phyloP scores from a whole-genome alignment of 2,888 invertebrate genomes.

The Tiliacea citrago region DNA sequence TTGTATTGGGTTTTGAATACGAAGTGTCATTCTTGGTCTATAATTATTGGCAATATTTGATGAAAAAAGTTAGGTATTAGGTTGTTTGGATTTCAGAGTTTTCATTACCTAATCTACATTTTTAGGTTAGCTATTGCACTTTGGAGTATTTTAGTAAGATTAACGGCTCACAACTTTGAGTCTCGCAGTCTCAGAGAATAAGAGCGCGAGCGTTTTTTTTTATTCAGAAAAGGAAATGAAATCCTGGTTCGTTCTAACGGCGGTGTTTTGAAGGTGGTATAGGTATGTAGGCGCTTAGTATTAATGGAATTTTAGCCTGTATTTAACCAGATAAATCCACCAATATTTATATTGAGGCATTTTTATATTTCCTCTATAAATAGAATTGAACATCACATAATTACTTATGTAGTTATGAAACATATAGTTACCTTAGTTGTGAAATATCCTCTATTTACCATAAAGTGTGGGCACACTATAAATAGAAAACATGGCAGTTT shows the following conservation, averaged over 20 bases:
- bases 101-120: background rate
- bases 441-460: constrained; percentile 58
- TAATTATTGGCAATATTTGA: background rate
- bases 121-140: background rate
- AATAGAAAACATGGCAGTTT: constrained; percentile 77
- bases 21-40: too few relatives aligned
- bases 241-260: background rate
- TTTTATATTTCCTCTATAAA: background rate
- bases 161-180: background rate
- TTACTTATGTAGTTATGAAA: constrained; percentile 15
- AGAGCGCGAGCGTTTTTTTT: background rate
- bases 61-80: background rate
- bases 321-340: background rate
- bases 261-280: background rate
- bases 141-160: background rate
- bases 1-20: background rate
- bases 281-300: too few relatives aligned
- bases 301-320: background rate
- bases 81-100: background rate
- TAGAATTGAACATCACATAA: constrained; percentile 10
- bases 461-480: constrained; percentile 68
- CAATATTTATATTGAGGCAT: background rate
- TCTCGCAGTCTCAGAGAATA: too few relatives aligned
- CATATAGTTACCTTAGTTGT: constrained; percentile 25
- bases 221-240: background rate